Conservation (phyloP, 2,797 vertebrate genomes). For the Dicrostonyx torquatus region DNA sequence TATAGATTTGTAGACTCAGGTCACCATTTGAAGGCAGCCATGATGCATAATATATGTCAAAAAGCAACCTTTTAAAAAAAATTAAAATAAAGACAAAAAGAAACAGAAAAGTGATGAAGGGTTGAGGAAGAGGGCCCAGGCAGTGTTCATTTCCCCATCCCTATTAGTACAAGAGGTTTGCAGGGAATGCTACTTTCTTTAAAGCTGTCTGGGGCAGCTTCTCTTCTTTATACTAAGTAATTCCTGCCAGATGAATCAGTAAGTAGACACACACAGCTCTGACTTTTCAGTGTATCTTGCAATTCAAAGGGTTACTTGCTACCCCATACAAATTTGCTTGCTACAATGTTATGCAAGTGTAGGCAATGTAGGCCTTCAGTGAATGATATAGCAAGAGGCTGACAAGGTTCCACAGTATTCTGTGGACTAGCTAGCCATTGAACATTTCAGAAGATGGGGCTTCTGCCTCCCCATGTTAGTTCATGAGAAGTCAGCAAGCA, state of each 20-base stretch:
- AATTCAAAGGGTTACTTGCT: background rate
- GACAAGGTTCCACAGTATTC: background rate
- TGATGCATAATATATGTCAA: background rate
- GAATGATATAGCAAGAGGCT: background rate
- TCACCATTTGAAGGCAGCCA: background rate
- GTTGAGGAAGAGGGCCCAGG: background rate
- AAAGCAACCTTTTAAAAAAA: conserved; percentile 5
- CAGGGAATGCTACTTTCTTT: background rate
- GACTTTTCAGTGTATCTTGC: background rate
- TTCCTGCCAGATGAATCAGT: conserved; percentile 5
- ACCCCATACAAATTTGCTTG: conserved; percentile 18
- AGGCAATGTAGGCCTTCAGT: background rate
- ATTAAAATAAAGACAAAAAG: conserved; percentile 24
- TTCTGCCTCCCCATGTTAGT: background rate
- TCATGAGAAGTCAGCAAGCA: conserved; percentile 42
- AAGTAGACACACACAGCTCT: background rate
- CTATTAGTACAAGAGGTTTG: background rate
- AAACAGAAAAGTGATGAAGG: background rate
- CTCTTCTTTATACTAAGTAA: conserved; percentile 43
- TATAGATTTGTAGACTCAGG: background rate
- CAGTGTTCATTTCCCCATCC: background rate
- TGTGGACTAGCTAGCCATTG: background rate
- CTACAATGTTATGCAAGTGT: background rate
- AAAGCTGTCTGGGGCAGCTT: background rate
- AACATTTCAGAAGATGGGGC: conserved; percentile 1